Base-by-base conservation (phyloP, 1,140 invertebrate genomes). In the Phenacoccus solenopsis region DNA sequence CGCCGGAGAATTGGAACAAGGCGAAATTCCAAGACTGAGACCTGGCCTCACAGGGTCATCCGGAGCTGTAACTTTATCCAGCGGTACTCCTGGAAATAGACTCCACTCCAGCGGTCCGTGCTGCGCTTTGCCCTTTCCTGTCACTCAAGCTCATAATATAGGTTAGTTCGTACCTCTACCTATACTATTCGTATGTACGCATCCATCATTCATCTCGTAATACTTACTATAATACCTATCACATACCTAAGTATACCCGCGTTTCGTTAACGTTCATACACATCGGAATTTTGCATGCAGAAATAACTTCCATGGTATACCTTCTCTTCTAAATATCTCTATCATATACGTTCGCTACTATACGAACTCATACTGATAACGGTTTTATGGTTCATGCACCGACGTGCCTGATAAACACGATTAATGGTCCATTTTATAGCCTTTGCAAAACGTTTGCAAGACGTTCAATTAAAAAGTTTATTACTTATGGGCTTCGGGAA, bases 131-230 rank as follows among this genome's bases (percentile, higher is more conserved):
- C 74, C 74, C 16, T 68, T 73, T 21, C 71, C 73, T 28, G 70
- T 74, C 57, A 73, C 74, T 27, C 74, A 74, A 70, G 59, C 71
- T 28, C 74, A 74, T 73, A 74, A 74, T 73, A 74, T 74, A 74
- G 74, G 74, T 74, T 69, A 68, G 69, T 38, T 57, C 13, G 30
- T 32, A 32, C 30, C 30, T 32, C 30, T 32, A 32, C 30, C 30
- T 32, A 5, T 7, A 13, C 13, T 5, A 32, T 32, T 7, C 30
- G 13, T 32, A 32, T 7, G 30, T 32, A 32, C 13, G 13, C 13
- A 5, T 7, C 30, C 5, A 32, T 32, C 30, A 32, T n/a, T n/a
- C n/a, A n/a, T n/a, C n/a, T n/a, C n/a, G n/a, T n/a, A n/a, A n/a
- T n/a, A n/a, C 30, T 13, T 32, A 32, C 13, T 32, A 13, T 32